A percentile compares a stretch with the other conserved stretches of the same genome.
Conservation (phyloP, 2,797 vertebrate species). For the Cirrhinus mrigala region DNA sequence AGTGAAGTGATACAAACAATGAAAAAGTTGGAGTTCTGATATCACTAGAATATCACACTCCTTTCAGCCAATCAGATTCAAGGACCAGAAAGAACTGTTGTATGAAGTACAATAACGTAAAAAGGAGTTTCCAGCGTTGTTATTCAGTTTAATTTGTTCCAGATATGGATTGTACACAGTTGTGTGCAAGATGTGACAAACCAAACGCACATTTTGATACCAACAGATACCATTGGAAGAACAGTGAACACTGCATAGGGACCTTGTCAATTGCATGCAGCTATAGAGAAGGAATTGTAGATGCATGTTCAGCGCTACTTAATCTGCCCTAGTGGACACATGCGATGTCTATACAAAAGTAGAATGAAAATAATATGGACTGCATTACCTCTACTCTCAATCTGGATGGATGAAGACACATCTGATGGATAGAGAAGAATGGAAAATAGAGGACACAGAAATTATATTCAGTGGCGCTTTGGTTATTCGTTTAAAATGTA, state of each 20-base stretch:
- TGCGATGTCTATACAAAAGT: neutral
- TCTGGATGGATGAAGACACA: slow-evolving; percentile 79
- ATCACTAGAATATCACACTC: neutral
- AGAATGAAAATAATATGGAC: neutral
- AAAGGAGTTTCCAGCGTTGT: neutral
- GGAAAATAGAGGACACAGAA: slow-evolving; percentile 1
- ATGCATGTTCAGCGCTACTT: neutral
- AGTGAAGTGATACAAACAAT: no score
- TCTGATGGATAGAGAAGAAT: slow-evolving; percentile 71
- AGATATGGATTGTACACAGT: neutral
- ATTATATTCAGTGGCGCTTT: neutral
- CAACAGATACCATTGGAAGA: neutral
- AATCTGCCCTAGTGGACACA: neutral
- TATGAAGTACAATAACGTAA: neutral
- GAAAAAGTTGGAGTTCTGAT: neutral
- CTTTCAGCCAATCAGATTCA: no score
- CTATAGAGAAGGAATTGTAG: neutral
- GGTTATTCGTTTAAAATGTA: neutral
- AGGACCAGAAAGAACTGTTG: no score
- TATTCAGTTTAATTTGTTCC: neutral
- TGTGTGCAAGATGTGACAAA: neutral
- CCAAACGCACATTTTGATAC: neutral
- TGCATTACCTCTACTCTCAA: slow-evolving; percentile 76
- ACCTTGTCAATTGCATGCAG: no score
- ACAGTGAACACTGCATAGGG: neutral